phyloP scores from a whole-genome alignment of 2,888 invertebrate genomes.

The Mythimna albipuncta region DNA sequence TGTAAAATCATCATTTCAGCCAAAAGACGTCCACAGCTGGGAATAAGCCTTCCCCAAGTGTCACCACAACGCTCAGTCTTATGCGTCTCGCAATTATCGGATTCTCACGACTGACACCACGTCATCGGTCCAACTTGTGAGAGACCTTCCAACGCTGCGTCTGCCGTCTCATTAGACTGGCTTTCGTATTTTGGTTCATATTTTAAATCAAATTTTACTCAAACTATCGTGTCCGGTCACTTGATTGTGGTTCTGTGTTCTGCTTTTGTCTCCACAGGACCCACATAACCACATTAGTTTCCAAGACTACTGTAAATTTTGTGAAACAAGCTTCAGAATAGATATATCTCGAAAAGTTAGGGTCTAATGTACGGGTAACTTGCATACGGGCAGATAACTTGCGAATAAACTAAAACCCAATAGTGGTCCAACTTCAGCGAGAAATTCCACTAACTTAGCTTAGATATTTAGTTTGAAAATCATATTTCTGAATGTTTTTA shows the following conservation, averaged over 20 bases:
- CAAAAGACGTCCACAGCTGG: too few species aligned
- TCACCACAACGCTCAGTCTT: too few species aligned
- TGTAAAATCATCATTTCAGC: too few species aligned
- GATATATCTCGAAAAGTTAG: conserved; percentile 45
- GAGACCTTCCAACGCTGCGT: too few species aligned
- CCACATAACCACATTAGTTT: conserved; percentile 2
- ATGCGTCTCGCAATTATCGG: too few species aligned
- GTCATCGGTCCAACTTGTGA: too few species aligned
- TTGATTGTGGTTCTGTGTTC: neutral
- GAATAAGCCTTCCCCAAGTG: too few species aligned
- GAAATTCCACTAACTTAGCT: conserved; percentile 37
- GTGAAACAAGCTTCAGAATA: conserved; percentile 30
- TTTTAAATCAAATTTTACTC: too few species aligned
- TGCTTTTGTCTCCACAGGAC: neutral
- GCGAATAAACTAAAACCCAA: conserved; percentile 50
- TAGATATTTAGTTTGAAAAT: conserved; percentile 53
- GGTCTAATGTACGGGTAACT: conserved; percentile 39
- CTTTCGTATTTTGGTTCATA: too few species aligned
- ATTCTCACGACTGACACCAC: too few species aligned
- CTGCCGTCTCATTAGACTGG: too few species aligned
- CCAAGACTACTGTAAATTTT: conserved; percentile 13
- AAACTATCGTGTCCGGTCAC: neutral
- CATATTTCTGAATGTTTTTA: conserved; percentile 42
- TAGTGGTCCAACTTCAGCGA: conserved; percentile 41
- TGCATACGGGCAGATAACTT: conserved; percentile 54